Evolutionary conservation across 2,797 vertebrate species (phyloP).

Genomic region (Gymnodraco acuticeps): DNA sequence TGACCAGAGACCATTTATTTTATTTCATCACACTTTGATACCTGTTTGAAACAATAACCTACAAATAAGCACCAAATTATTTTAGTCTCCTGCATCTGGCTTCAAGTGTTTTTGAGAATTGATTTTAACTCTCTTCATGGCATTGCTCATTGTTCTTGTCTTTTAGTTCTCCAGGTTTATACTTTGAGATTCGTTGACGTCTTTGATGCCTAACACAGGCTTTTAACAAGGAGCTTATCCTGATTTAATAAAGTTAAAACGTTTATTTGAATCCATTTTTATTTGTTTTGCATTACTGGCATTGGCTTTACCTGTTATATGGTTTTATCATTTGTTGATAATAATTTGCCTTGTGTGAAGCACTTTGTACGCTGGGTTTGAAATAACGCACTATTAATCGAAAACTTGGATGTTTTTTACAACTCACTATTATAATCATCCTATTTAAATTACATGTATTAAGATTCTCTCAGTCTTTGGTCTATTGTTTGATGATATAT

Average conservation of each 20-base stretch:
- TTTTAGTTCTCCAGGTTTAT: neutral
- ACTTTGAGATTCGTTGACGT: neutral
- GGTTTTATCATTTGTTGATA: neutral
- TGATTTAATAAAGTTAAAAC: neutral
- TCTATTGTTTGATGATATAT: neutral
- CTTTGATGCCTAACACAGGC: neutral
- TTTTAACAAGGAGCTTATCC: neutral
- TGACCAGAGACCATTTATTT: neutral
- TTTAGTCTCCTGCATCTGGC: neutral
- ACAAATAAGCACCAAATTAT: neutral
- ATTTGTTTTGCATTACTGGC: neutral
- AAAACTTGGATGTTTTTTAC: neutral
- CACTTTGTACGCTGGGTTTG: neutral
- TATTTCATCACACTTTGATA: neutral
- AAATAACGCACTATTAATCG: neutral
- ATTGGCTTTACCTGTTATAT: neutral
- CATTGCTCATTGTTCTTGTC: neutral
- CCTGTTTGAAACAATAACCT: neutral
- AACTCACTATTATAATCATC: neutral
- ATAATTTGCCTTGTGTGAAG: neutral
- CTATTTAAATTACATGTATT: neutral
- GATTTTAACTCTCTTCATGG: neutral
- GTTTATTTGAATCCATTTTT: neutral
- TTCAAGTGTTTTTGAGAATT: neutral
- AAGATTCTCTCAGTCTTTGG: too few species aligned